Base-by-base conservation (phyloP, 2,113 vertebrate genomes). In the Nerophis lumbriciformis region DNA sequence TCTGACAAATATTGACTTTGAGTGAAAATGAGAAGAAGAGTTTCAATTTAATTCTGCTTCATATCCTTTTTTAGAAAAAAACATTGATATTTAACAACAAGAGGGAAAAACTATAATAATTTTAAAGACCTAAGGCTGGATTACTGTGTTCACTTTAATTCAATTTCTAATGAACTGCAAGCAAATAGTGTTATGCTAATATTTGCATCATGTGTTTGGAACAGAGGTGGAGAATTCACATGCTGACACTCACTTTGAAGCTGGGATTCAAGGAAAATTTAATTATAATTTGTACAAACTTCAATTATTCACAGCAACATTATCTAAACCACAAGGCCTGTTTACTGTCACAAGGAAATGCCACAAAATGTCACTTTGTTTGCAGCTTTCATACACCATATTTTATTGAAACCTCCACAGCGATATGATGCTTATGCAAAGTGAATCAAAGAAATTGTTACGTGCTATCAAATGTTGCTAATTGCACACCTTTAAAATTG, bases 131-230 rank as follows among this genome's bases (percentile, higher is more conserved):
- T 47, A 53, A 6, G 79, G 79, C 62, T 67, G 38, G 45, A 60
- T 61, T 53, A 67, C 58, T 75, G 75, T 75, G 78, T 61, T 76
- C 63, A 77, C 57, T 78, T 28, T 47, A 81, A 72, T 79, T 77
- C 59, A 63, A 74, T 75, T 76, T 78, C 66, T 73, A 71, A 86
- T 81, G 79, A 83, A 76, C 53, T 60, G 58, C 35, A 68, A 76
- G 65, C 57, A 72, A 74, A 76, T 59, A 59, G 77, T 78, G 68
- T 78, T 56, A 65, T 36, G 16, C 68, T 70, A 50, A 53, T 54
- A 70, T 75, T 73, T 68, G 65, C 73, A 62, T 71, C 67, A 63
- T 39, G 66, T 8, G 8, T 65, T 47, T 36, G 55, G 66, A 75
- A 82, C 74, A 63, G 36, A 75, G 78, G 77, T 76, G 16, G 5